Evolutionary conservation across 2,113 vertebrate genomes (phyloP), one percentile per base, ranked within the genome.

Genomic region (Tachuris rubrigastra): DNA sequence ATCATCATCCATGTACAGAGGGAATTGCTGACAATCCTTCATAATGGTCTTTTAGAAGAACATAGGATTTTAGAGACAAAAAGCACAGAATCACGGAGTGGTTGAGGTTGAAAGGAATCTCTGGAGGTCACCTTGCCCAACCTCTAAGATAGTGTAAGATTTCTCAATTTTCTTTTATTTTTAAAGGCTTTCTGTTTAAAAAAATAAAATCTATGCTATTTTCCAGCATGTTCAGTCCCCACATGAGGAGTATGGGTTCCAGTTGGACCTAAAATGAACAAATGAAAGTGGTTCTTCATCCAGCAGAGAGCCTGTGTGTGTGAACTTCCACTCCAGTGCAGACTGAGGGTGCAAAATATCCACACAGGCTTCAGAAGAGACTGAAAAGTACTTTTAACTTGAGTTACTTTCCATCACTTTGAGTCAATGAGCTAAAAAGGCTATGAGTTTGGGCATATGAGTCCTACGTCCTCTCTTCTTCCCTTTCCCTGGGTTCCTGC

Each of bases 11-110:
- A 0, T 20, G 22, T 67, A 41, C n/a, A n/a, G 5, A 9, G 56
- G 19, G 31, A 80, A 23, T 49, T 80, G 79, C 53, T 83, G 72
- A 30, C 14, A 73, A 2, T 58, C 44, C 17, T n/a, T 80, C 41
- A 14, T 49, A 18, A 25, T 10, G 30, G 4, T n/a, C 5, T 63
- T 81, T 49, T n/a, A 44, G 47, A 91, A 39, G 39, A 41, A 30
- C 0, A 0, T 10, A 11, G 0, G 3, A 4, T 28, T 95, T 49
- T 7, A 28, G 58, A 58, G 55, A 35, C 18, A 37, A 37, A 82
- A 56, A 60, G 2, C 33, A 37, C 19, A n/a, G 17, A 53, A 42
- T 60, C 3, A 39, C 21, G 8, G 15, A 55, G 25, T 2, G 12
- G 25, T 42, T 75, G 68, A n/a, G 28, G n/a, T 66, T 72, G 58